Conservation (phyloP, 2,113 vertebrate genomes). For the Phalacrocorax aristotelis region DNA sequence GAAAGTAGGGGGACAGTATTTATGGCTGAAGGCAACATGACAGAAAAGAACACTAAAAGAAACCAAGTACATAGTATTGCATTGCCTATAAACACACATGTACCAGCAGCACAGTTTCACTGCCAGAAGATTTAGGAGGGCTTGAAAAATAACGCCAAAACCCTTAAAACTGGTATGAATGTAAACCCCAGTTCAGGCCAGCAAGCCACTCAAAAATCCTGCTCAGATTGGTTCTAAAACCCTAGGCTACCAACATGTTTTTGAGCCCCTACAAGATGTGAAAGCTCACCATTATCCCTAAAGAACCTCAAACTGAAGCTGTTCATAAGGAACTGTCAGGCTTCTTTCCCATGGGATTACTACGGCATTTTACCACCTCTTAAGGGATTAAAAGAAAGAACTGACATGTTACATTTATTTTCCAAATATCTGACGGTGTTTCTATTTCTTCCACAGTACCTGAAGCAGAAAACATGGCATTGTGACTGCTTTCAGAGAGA, state of each 20-base stretch:
- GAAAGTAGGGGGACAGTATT: not conserved
- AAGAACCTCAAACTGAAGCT: not conserved
- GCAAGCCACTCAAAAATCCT: not conserved
- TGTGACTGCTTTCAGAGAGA: not conserved
- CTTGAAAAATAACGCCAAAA: not conserved
- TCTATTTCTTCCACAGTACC: not conserved
- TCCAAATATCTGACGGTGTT: not conserved
- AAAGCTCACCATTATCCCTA: not conserved
- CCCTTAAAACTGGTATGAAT: not conserved
- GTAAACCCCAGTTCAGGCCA: not conserved
- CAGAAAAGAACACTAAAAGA: not conserved
- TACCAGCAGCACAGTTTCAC: not conserved
- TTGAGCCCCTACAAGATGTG: accelerated
- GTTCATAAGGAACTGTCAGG: not conserved
- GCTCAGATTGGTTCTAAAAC: not conserved
- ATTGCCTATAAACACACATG: not conserved
- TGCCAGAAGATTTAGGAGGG: not conserved
- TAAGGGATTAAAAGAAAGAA: not conserved
- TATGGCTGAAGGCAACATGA: not conserved
- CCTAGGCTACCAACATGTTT: accelerated
- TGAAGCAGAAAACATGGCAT: not conserved
- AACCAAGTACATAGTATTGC: not conserved
- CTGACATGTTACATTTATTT: not conserved
- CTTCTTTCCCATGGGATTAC: not conserved
- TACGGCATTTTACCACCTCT: not conserved